Evolutionary conservation across 2,888 invertebrate genomes (phyloP).

Genomic region (Athetis lepigone): DNA sequence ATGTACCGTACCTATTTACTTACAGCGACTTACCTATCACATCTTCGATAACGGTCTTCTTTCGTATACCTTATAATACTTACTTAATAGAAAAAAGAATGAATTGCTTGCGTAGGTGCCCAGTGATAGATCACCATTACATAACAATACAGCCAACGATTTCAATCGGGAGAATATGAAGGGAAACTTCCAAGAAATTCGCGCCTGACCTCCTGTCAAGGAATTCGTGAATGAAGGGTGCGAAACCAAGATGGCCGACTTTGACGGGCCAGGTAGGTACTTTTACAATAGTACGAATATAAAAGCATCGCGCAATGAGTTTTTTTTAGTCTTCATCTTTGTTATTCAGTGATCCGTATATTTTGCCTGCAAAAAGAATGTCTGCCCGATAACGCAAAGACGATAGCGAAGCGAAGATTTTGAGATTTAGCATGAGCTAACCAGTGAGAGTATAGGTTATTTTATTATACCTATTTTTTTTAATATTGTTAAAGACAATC

Average conservation of each 20-base stretch:
- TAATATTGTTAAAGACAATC: too few species aligned
- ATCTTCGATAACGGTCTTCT: neutral
- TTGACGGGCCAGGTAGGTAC: conserved; percentile 70
- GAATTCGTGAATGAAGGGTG: conserved; percentile 78
- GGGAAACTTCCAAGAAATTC: conserved; percentile 76
- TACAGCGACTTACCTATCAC: neutral
- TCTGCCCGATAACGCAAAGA: neutral
- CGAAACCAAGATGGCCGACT: conserved; percentile 67
- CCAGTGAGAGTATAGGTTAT: too few species aligned
- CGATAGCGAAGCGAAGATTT: neutral
- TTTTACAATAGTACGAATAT: conserved; percentile 55
- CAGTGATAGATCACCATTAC: conserved; percentile 51
- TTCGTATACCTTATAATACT: conserved; percentile 2
- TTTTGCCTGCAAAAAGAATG: conserved; percentile 24
- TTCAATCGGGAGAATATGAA: conserved; percentile 50
- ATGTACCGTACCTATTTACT: neutral
- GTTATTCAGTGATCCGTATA: conserved; percentile 41
- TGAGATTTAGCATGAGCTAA: too few species aligned
- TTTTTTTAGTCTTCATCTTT: conserved; percentile 37
- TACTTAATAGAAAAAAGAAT: conserved; percentile 35
- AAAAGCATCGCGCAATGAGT: conserved; percentile 43
- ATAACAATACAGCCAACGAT: conserved; percentile 52
- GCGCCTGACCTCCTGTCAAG: conserved; percentile 68
- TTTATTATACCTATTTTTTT: too few species aligned
- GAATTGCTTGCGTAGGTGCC: conserved; percentile 28